Conservation (phyloP, 2,113 vertebrate species). For the Callipepla squamata region DNA sequence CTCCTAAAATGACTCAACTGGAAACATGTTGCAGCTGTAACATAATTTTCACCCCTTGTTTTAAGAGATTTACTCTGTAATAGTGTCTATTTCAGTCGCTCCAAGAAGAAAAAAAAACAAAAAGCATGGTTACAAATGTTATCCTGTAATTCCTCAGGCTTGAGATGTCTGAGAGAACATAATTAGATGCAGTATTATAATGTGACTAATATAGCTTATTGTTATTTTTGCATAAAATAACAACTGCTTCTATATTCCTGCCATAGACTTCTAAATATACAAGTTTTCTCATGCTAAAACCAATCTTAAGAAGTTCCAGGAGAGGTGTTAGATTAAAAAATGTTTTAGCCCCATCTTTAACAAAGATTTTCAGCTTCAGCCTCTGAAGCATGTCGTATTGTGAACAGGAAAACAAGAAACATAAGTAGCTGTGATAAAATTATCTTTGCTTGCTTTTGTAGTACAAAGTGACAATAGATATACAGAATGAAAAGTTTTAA, state of each 20-base stretch:
- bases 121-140: background rate
- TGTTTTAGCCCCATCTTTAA: background rate
- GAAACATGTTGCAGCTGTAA: background rate
- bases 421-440: background rate
- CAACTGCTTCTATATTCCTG: background rate
- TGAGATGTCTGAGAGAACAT: background rate
- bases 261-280: background rate
- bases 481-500: background rate
- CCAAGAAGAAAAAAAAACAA: background rate
- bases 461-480: background rate
- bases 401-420: background rate
- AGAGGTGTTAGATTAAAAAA: background rate
- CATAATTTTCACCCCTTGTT: background rate
- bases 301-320: background rate
- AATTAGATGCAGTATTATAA: background rate
- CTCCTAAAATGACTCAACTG: background rate
- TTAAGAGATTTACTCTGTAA: background rate
- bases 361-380: background rate
- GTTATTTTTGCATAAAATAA: background rate
- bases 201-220: background rate
- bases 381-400: background rate
- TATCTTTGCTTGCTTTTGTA: background rate
- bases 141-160: background rate
- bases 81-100: accelerated
- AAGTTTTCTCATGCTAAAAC: background rate